Evolutionary conservation across 2,888 invertebrate genomes (phyloP), one percentile per base, ranked within the genome.

Genomic region (Zelleria hepariella): DNA sequence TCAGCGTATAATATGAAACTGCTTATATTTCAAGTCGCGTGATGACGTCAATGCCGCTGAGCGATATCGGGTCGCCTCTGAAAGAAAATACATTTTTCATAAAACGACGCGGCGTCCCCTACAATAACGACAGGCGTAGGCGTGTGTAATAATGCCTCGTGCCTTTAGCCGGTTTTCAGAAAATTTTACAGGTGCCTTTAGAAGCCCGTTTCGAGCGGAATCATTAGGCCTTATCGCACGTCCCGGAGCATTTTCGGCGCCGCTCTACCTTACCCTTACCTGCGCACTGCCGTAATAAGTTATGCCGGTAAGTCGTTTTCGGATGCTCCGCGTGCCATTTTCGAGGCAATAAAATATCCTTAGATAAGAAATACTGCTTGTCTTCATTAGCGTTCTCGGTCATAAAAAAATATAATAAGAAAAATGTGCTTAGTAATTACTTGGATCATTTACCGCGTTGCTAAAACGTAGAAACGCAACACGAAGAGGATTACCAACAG

Each of bases 31-130:
- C 62, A 63, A 61, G 64, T 32, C 64, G 64, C 65, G 62, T 64
- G 67, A 71, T 80, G 77, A 78, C 78, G 80, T 80, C 77, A 80
- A 70, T 63, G 65, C 61, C 63, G 64, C 65, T 68, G 66, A 66
- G 65, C 68, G 66, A 66, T 18, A 23, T 67, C 69, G 69, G 66
- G 15, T 58, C 60, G 55, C 48, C 68, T 67, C 67, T 70, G 69
- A 77, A 78, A 74, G 73, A 77, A 79, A 75, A 80, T 73, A 71
- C 69, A 75, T 77, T 76, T 75, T 77, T 75, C 72, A 75, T 72
- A 69, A 74, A 68, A 69, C 49, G 49, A 18, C 15, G 49, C 66
- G 60, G 62, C 48, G 8, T 42, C 32, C 32, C 32, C 15, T 42
- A 15, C 15, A 42, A 42, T 42, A 15, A 42, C 32, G 5, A 54